These are phyloP conservation scores for Sinhomidia bicolor DNA, from an alignment of 2,888 invertebrate species.

Conservation along the genomic window DNA sequence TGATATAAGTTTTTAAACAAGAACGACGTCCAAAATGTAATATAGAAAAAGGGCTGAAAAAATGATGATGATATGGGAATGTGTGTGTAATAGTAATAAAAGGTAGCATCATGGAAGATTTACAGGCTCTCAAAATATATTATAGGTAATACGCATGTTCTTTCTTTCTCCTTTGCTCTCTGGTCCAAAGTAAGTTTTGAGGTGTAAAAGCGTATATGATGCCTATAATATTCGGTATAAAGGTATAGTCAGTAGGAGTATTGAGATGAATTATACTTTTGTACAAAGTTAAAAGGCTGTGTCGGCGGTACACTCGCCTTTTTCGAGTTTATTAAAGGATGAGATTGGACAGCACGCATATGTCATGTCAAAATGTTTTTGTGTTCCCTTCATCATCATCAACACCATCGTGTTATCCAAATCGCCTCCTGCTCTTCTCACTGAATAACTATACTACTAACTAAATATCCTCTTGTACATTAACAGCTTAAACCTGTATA, in stretches of 20 bases:
- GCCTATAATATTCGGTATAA: neutral
- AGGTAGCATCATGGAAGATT: constrained; percentile 69
- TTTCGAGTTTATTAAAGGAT: constrained; percentile 72
- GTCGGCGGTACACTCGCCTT: constrained; percentile 64
- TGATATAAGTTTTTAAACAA: constrained; percentile 60
- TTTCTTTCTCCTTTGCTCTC: neutral
- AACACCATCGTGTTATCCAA: constrained; percentile 46
- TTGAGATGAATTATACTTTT: neutral
- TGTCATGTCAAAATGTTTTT: constrained; percentile 71
- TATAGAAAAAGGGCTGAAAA: constrained; percentile 35
- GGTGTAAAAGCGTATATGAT: neutral
- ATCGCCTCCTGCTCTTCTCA: constrained; percentile 50
- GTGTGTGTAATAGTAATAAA: constrained; percentile 63
- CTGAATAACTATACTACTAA: neutral
- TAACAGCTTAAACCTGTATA: too few relatives aligned
- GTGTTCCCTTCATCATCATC: constrained; percentile 64
- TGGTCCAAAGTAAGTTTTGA: neutral
- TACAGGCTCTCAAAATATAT: constrained; percentile 55
- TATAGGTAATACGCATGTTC: constrained; percentile 44
- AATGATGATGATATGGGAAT: constrained; percentile 48
- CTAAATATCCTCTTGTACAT: neutral
- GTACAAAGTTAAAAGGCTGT: constrained; percentile 31
- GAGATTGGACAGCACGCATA: constrained; percentile 72
- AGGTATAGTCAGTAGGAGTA: too few relatives aligned
- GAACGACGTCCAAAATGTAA: constrained; percentile 10